phyloP scores from a whole-genome alignment of 1,140 invertebrate genomes.

The Cepaea nemoralis region DNA sequence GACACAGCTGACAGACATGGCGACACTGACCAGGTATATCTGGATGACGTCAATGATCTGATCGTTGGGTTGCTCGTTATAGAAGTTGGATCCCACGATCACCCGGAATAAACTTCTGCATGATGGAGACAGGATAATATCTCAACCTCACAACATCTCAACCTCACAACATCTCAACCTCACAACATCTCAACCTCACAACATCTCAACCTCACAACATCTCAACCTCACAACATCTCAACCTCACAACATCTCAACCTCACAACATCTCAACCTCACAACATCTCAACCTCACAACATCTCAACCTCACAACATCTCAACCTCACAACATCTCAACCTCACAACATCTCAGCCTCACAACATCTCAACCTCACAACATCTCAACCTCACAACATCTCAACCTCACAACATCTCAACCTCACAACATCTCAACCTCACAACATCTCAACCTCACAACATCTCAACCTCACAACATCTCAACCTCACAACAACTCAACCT shows the following conservation, averaged over 20 bases:
- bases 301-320: no score
- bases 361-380: not conserved
- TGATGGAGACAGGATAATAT: not conserved
- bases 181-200: not conserved
- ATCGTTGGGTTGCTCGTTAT: not conserved
- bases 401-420: no score
- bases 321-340: no score
- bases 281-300: not conserved
- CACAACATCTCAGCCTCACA: not conserved
- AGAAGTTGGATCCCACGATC: not conserved
- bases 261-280: not conserved
- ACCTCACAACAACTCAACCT: no score
- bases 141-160: no score
- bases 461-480: no score
- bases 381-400: no score
- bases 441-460: no score
- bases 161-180: not conserved
- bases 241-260: not conserved
- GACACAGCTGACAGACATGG: no score
- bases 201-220: slow-evolving; percentile 1
- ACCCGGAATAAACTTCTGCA: not conserved
- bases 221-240: not conserved
- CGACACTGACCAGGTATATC: no score
- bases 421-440: no score
- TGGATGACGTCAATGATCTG: slow-evolving; percentile 7